A percentile compares a stretch with the other conserved stretches of the same genome.
Conservation (phyloP, 2,797 vertebrate species). For the Micropoecilia bifurca region DNA sequence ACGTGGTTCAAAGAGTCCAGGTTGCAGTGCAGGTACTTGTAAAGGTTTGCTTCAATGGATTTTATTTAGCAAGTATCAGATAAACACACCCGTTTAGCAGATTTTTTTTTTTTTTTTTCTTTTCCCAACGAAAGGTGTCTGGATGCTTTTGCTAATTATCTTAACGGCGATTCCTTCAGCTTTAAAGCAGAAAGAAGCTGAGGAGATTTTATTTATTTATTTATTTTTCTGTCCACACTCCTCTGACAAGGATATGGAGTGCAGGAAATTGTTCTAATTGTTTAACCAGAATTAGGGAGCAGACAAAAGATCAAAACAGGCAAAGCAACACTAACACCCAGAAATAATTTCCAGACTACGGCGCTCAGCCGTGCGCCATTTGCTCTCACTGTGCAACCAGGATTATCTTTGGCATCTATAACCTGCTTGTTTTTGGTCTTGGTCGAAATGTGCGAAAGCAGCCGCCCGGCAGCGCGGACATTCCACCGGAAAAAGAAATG, state of each 20-base stretch:
- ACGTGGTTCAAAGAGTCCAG: neutral
- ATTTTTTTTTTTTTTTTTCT: neutral
- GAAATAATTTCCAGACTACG: neutral
- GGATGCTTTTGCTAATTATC: neutral
- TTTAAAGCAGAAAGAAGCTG: neutral
- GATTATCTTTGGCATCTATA: constrained; percentile 56
- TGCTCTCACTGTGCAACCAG: constrained; percentile 61
- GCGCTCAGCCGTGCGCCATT: constrained; percentile 20
- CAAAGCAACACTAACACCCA: neutral
- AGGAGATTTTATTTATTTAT: neutral
- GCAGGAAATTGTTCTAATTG: constrained; percentile 1
- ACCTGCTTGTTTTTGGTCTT: constrained; percentile 62
- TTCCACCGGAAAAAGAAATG: constrained; percentile 47
- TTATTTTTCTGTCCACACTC: neutral
- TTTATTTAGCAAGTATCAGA: neutral
- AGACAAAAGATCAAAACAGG: constrained; percentile 13
- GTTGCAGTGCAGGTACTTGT: neutral
- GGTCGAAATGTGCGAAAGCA: constrained; percentile 48
- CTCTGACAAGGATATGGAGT: neutral
- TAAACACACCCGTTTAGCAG: neutral
- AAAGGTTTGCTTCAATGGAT: neutral
- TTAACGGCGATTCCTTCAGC: neutral
- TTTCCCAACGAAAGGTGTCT: neutral
- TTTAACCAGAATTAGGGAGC: neutral
- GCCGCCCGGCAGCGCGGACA: constrained; percentile 39